phyloP scores from a whole-genome alignment of 2,888 invertebrate genomes.

The Balanococcus diminutus region DNA sequence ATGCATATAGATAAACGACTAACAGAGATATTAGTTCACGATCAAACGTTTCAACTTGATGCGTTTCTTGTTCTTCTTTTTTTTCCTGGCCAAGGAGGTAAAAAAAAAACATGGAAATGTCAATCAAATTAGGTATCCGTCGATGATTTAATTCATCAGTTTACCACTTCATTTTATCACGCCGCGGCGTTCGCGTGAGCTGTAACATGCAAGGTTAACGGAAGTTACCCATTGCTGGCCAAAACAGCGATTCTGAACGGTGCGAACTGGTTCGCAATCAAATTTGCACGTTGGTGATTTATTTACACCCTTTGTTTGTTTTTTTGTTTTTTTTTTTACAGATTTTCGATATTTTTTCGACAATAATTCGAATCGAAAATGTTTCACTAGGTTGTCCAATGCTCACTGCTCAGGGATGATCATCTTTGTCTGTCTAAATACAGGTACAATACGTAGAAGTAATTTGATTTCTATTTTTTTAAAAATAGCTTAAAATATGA shows the following conservation, averaged over 20 bases:
- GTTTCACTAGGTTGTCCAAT: neutral
- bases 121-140: constrained; percentile 2
- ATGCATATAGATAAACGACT: neutral
- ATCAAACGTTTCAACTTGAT: constrained; percentile 38
- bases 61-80: neutral
- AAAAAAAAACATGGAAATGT: constrained; percentile 44
- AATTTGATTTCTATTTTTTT: too few species aligned
- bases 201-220: constrained; percentile 21
- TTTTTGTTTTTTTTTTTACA: too few species aligned
- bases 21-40: constrained; percentile 26
- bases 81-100: neutral
- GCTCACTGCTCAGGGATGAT: too few species aligned
- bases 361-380: neutral
- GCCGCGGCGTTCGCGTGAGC: constrained; percentile 21
- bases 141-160: constrained; percentile 49
- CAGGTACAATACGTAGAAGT: too few species aligned
- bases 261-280: neutral
- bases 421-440: too few species aligned
- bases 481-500: too few species aligned
- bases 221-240: neutral
- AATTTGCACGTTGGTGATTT: constrained; percentile 1
- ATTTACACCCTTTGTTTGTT: too few species aligned
- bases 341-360: neutral
- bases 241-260: neutral
- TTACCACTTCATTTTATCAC: constrained; percentile 33